phyloP scores from a whole-genome alignment of 2,113 vertebrate genomes.

The Lepidothrix coronata region DNA sequence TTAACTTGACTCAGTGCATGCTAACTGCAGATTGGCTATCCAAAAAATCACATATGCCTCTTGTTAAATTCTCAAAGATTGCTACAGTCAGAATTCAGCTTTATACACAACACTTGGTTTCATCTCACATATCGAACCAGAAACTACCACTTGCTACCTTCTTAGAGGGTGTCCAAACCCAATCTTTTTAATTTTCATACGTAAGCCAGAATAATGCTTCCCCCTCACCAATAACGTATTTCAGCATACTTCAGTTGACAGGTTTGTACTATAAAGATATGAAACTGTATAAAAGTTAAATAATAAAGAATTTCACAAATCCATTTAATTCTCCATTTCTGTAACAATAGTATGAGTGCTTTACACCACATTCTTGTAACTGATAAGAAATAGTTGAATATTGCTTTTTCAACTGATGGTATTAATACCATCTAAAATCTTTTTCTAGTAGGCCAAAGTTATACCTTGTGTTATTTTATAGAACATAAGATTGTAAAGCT shows the following conservation, averaged over 20 bases:
- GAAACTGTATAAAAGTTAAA: not conserved
- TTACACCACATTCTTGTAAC: not conserved
- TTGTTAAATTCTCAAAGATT: not conserved
- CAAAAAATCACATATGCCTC: not conserved
- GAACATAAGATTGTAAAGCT: not conserved
- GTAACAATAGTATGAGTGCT: not conserved
- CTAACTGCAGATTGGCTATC: not conserved
- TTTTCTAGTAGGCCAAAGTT: not conserved
- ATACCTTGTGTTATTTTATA: not conserved
- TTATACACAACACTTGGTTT: not conserved
- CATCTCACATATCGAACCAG: not conserved
- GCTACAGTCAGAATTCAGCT: not conserved
- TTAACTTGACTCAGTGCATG: not conserved
- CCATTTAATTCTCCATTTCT: not conserved
- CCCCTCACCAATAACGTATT: not conserved
- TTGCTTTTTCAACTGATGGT: not conserved
- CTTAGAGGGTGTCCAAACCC: not conserved
- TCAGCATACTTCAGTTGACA: not conserved
- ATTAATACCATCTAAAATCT: not conserved
- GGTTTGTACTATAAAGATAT: not conserved
- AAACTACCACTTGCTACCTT: not conserved
- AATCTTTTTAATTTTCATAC: not conserved
- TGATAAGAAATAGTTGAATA: not conserved
- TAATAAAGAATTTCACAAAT: not conserved
- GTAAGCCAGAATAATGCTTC: not conserved